A percentile compares a stretch with the other conserved stretches of the same genome.
These are phyloP conservation scores for Lamellibrachia satsuma DNA, from an alignment of 2,888 invertebrate genomes.

Conservation along the genomic window DNA sequence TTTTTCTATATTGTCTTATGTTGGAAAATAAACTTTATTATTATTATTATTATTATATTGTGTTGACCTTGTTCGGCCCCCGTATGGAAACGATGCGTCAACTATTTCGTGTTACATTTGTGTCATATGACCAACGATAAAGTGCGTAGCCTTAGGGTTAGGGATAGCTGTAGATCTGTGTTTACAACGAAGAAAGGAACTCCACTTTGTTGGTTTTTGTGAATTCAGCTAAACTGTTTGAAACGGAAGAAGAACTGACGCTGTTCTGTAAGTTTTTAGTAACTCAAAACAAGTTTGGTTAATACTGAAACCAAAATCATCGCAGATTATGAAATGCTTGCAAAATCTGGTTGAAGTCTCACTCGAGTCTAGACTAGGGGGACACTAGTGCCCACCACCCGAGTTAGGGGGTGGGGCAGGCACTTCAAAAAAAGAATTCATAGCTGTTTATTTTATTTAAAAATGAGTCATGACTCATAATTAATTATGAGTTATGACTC, in stretches of 20 bases:
- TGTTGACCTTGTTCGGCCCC: neutral
- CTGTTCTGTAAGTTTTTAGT: neutral
- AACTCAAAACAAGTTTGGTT: neutral
- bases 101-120: neutral
- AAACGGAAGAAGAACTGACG: neutral
- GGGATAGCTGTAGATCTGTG: neutral
- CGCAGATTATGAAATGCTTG: neutral
- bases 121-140: neutral
- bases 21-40: too few species aligned
- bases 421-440: neutral
- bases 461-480: too few species aligned
- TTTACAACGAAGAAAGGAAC: neutral
- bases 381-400: too few species aligned
- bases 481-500: too few species aligned
- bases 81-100: neutral
- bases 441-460: too few species aligned
- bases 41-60: neutral
- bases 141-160: neutral
- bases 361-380: neutral
- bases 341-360: neutral
- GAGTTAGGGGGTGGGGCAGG: neutral
- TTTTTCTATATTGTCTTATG: too few species aligned
- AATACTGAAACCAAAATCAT: neutral
- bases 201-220: neutral
- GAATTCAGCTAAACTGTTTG: neutral